These are phyloP conservation scores for Lasioglossum baleicum DNA, from an alignment of 1,140 invertebrate species.

Conservation along the genomic window DNA sequence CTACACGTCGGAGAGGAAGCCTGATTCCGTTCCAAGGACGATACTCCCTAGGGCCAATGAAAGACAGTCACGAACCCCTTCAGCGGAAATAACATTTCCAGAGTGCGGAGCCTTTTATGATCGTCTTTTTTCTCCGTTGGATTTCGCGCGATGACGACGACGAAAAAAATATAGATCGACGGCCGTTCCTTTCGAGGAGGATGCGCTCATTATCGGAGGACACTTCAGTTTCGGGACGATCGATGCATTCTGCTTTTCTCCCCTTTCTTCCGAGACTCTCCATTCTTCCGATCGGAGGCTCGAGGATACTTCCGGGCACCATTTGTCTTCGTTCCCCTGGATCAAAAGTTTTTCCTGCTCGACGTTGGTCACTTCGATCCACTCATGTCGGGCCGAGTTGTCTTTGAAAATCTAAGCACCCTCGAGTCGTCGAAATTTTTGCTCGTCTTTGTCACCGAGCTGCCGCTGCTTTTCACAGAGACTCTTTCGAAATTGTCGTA, in stretches of 20 bases:
- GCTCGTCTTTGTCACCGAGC: neutral
- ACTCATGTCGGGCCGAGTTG: neutral
- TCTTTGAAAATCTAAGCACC: neutral
- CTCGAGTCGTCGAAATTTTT: neutral
- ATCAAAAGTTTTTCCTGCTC: neutral
- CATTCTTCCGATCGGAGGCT: no score
- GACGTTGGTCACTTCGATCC: neutral
- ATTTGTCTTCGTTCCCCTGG: neutral
- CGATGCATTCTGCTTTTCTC: neutral
- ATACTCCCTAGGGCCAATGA: constrained; percentile 26
- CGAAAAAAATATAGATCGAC: neutral
- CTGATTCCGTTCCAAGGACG: constrained; percentile 9
- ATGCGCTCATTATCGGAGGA: neutral
- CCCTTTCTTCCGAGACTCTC: no score
- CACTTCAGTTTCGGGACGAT: neutral
- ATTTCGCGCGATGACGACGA: neutral
- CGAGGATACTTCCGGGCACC: no score
- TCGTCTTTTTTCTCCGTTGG: neutral
- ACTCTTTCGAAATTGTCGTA: neutral
- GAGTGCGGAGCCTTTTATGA: neutral
- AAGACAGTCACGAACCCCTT: constrained; percentile 33
- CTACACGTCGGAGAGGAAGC: neutral
- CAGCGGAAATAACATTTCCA: constrained; percentile 30
- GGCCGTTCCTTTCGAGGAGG: neutral
- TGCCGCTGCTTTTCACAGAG: neutral